Base-by-base conservation (phyloP, 2,888 invertebrate species). In the Tenthredo amoena region DNA sequence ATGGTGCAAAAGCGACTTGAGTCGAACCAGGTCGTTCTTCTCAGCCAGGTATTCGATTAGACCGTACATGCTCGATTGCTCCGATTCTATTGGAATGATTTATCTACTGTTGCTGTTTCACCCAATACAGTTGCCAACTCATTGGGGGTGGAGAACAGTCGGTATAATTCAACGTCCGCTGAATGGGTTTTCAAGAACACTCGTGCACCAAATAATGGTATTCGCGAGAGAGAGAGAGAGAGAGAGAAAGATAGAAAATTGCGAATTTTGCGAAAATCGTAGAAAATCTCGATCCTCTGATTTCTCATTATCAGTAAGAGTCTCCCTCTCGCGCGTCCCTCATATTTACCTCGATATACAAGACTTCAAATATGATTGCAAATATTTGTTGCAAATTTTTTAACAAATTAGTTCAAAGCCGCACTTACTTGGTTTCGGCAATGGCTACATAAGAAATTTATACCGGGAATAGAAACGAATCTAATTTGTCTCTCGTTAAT, bases 1-100 rank as follows among this genome's bases (percentile, higher is more conserved):
- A 62, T 26, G 10, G 62, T 21, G 26, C 62, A 62, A 26, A 62
- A 62, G 9, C 62, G 62, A 62, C 26, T 12, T 26, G 4, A 97
- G 34, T 68, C 34, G 6, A 34, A 5, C 97, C 97, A 12, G 97
- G 97, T 85, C 97, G 97, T 0, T 97, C 97, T 31, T 68, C 3
- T 55, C 34, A 34, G 31, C 34, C 68, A 68, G 68, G 68, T 68
- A 68, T 26, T 68, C 34, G 34, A 68, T 68, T 34, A 34, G 15
- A 68, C 68, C 68, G 68, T 37, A 40, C 43, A 74, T 43, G 43
- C 40, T 74, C n/a, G 26, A 74, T 71, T 37, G n/a, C n/a, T 40
- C 31, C 26, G n/a, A 74, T 21, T 21, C 7, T 74, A 40, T 43
- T 0, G 21, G 21, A 43, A 43, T 74, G 40, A 74, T 43, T 74